Base-by-base conservation (phyloP, 2,888 invertebrate genomes). In the Cryptosula pallasiana region DNA sequence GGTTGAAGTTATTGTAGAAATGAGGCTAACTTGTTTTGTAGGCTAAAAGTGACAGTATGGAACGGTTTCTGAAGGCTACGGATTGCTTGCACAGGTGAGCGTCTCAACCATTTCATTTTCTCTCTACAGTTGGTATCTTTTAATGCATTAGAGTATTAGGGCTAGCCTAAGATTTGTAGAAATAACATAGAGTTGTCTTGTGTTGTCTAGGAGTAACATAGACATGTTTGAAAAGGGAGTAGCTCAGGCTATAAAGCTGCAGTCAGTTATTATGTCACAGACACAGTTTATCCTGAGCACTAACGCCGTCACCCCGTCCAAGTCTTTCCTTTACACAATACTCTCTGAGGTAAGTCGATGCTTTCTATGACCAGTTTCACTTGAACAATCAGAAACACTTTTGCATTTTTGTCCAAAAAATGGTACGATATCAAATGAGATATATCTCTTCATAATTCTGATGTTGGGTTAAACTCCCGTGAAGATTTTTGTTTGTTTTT, bases 301-400 rank as follows among this genome's bases (percentile, higher is more conserved):
- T 82, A 90, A 91, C 76, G 90, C 90, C 79, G 89, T 96, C n/a
- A 89, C 90, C 73, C 90, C 91, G 32, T 91, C 94, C 0, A 95
- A 95, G 0, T 92, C 94, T 0, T 95, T 95, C 84, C 89, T 93
- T 63, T 95, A 95, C 83, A 91, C 92, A 76, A 89, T 92, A 55
- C 87, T 96, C 71, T 91, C 91, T 76, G 94, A 94, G 87, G 93
- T 93, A n/a, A n/a, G n/a, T n/a, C n/a, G n/a, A n/a, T n/a, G n/a
- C n/a, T n/a, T n/a, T n/a, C n/a, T n/a, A n/a, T n/a, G n/a, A n/a
- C n/a, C n/a, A n/a, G n/a, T n/a, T n/a, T n/a, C n/a, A n/a, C n/a
- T n/a, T n/a, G n/a, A n/a, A n/a, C n/a, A n/a, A n/a, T n/a, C n/a
- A n/a, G n/a, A n/a, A n/a, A n/a, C n/a, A n/a, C n/a, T n/a, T n/a